phyloP scores from a whole-genome alignment of 2,888 invertebrate genomes.

The Caenorhabditis sp. region DNA sequence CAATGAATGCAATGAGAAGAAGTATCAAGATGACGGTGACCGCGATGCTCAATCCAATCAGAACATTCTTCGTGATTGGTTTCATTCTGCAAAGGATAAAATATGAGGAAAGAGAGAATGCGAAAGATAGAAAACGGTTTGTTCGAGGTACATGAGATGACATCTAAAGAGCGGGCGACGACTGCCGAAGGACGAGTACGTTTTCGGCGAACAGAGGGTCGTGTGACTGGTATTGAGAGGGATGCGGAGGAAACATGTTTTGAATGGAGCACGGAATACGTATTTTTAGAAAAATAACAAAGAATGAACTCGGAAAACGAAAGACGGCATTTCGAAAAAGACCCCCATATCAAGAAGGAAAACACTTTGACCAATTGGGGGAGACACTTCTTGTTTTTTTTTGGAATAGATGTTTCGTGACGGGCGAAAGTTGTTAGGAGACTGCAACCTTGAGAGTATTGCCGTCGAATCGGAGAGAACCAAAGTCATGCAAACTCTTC shows the following conservation, averaged over 20 bases:
- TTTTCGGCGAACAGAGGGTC: conserved; percentile 48
- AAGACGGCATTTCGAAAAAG: no score
- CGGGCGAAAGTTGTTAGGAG: background rate
- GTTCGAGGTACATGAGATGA: background rate
- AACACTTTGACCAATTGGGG: background rate
- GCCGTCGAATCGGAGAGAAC: no score
- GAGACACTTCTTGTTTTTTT: conserved; percentile 14
- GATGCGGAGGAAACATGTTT: conserved; percentile 10
- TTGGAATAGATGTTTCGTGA: conserved; percentile 4
- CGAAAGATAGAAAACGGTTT: background rate
- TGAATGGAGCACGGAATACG: background rate
- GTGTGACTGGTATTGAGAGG: conserved; percentile 42
- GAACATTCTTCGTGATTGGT: conserved; percentile 28
- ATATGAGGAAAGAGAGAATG: background rate
- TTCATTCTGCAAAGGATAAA: conserved; percentile 26
- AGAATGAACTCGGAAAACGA: no score
- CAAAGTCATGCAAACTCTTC: no score
- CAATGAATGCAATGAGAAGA: conserved; percentile 34
- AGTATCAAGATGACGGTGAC: conserved; percentile 39
- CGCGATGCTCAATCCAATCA: conserved; percentile 36
- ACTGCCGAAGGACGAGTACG: conserved; percentile 32
- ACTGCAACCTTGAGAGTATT: conserved; percentile 19
- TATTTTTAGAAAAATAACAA: no score
- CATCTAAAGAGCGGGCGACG: conserved; percentile 16
- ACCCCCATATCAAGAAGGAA: background rate